Evolutionary conservation across 2,888 invertebrate species (phyloP), one percentile per base, ranked within the genome.

Genomic region (Petrolisthes cinctipes): DNA sequence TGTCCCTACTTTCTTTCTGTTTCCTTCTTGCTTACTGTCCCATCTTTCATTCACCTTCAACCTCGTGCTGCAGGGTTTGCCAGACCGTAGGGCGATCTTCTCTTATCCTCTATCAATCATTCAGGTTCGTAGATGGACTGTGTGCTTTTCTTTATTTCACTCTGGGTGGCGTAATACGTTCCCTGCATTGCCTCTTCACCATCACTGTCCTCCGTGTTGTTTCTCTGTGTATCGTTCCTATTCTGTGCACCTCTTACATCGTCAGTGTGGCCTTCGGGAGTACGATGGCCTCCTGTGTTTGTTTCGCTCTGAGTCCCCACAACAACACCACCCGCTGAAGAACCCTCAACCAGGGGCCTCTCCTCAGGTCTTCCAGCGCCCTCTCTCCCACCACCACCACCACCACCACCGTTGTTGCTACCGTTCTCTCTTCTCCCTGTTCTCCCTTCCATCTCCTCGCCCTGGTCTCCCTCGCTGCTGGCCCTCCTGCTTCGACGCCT

Each of bases 111-210:
- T 37, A 37, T 37, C 37, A 37, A 37, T 71, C 71, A 71, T 20
- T 71, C 71, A 1, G 71, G 71, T n/a, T 71, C 71, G 20, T 71
- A 71, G 71, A 71, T 71, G 11, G 71, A 71, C 71, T 71, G 71
- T 71, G 71, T 71, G 20, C 71, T 71, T 20, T 71, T 71, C 71
- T 71, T 14, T n/a, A 71, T 20, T 11, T 71, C 71, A 37, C 37
- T 37, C 37, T 37, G 37, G 37, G 37, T 37, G 37, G 37, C 37
- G 2, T 37, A 37, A 37, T 37, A 37, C 37, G 37, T 37, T 37
- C 37, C 37, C 2, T 37, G 37, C 2, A 37, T 37, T 37, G 37
- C 37, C 37, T 37, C 37, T 37, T 37, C 37, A 37, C 37, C 37
- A 37, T 37, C 37, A 37, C 37, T 37, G 37, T 37, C 2, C 37